Base-by-base conservation (phyloP, 1,140 invertebrate species). In the Panulirus ornatus region DNA sequence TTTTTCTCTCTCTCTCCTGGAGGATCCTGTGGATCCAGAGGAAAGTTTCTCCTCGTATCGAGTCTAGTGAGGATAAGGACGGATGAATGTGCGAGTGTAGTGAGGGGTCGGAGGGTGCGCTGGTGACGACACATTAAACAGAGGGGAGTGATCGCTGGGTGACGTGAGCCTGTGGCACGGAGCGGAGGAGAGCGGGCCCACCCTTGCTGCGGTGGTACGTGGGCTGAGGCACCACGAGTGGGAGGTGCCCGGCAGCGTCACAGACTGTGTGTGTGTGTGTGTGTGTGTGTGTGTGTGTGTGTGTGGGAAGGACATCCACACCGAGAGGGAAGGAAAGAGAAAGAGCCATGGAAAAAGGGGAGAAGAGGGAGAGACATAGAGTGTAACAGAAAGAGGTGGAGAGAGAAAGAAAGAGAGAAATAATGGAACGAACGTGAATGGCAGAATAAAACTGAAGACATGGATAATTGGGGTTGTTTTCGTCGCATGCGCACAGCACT, bases 281-380 rank as follows among this genome's bases (percentile, higher is more conserved):
- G 66, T 70, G 66, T 70, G 66, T 70, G 66, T 66, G 63, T 66
- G 19, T 66, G 63, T 66, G 63, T 66, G 63, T 66, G 63, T 66
- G 63, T 66, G 63, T 6, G 63, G n/a, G 63, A n/a, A n/a, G n/a
- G n/a, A n/a, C n/a, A n/a, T n/a, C n/a, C n/a, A n/a, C n/a, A 70
- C 34, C n/a, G n/a, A n/a, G n/a, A n/a, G n/a, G 38, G 34, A 76
- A 84, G 82, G n/a, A 19, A 70, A 19, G 58, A 5, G 40, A 27
- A 36, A 66, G 81, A 66, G 47, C 22, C 5, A 30, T 22, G 36
- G 66, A 84, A 38, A 34, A 27, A 84, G 40, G 42, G 63, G 22
- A n/a, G 42, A 19, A 51, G 22, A 34, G 22, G 27, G 19, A 51
- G 27, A 47, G 40, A 34, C 22, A 34, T 11, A 47, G 42, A 47